These are phyloP conservation scores for Pristionchus exspectatus DNA, from an alignment of 2,888 invertebrate genomes.

Conservation along the genomic window DNA sequence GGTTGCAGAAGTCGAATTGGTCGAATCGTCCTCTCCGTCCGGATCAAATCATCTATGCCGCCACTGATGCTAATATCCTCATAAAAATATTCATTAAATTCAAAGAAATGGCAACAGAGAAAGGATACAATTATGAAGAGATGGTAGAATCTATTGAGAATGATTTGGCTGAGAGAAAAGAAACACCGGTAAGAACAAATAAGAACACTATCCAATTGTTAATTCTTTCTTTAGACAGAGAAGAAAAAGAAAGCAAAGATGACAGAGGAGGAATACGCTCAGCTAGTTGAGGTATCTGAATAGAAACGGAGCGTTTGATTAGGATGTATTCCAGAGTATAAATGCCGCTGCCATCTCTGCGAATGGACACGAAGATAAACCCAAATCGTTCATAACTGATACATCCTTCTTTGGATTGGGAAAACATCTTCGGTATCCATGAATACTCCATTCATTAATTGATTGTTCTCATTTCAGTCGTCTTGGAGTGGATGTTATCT, in stretches of 20 bases:
- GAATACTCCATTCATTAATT: neutral
- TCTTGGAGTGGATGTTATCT: conserved; percentile 41
- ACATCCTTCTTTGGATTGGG: conserved; percentile 33
- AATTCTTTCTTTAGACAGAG: neutral
- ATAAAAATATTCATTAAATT: neutral
- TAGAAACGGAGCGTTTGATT: neutral
- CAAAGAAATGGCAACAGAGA: neutral
- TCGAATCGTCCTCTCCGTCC: conserved; percentile 12
- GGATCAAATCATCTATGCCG: conserved; percentile 42
- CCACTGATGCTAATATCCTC: conserved; percentile 28
- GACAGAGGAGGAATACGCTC: conserved; percentile 51
- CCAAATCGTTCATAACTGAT: conserved; percentile 48
- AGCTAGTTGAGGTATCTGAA: conserved; percentile 31
- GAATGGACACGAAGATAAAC: neutral
- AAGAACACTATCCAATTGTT: neutral
- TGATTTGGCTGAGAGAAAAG: conserved; percentile 38
- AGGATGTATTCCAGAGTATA: neutral
- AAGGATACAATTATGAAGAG: conserved; percentile 20
- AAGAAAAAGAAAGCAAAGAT: conserved; percentile 50
- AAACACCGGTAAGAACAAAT: neutral
- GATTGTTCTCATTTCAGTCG: neutral
- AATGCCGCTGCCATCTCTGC: conserved; percentile 13
- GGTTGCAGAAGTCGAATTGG: conserved; percentile 45
- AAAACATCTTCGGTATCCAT: conserved; percentile 48
- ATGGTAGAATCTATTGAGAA: conserved; percentile 1